Percentiles rank a stretch among this genome's conserved stretches.
phyloP scores from a whole-genome alignment of 2,113 vertebrate species.

The Fregata magnificens region DNA sequence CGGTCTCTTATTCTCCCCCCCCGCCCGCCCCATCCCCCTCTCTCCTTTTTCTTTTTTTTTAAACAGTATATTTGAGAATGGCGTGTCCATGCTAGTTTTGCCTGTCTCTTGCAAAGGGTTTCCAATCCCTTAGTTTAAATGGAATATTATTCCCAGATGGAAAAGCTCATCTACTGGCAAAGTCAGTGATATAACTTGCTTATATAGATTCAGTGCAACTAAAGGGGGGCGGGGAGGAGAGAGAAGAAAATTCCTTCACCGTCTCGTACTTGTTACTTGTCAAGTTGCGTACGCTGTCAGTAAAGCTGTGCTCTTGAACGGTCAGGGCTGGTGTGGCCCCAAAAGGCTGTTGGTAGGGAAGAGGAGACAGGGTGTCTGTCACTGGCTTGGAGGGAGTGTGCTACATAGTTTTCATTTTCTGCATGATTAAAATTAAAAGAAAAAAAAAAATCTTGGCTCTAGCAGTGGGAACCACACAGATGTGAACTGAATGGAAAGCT shows the following conservation, averaged over 20 bases:
- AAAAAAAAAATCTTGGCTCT: not conserved
- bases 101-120: not conserved
- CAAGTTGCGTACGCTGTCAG: not conserved
- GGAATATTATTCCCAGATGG: not conserved
- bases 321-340: not conserved
- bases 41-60: not conserved
- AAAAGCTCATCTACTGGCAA: not conserved
- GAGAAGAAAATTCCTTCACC: not conserved
- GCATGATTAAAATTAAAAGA: not conserved
- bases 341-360: not conserved
- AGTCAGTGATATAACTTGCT: not conserved
- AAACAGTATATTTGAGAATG: not conserved
- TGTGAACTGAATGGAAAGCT: conserved; percentile 8
- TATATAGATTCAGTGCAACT: not conserved
- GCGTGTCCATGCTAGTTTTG: not conserved
- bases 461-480: conserved; percentile 16
- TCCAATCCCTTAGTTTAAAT: not conserved
- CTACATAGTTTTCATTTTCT: conserved; percentile 29
- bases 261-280: not conserved
- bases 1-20: not conserved
- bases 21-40: no score
- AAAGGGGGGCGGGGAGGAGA: not conserved
- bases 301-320: not conserved
- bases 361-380: not conserved
- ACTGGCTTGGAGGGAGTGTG: not conserved